Evolutionary conservation across 2,797 vertebrate species (phyloP), one percentile per base, ranked within the genome.

Genomic region (Poeciliopsis infans): DNA sequence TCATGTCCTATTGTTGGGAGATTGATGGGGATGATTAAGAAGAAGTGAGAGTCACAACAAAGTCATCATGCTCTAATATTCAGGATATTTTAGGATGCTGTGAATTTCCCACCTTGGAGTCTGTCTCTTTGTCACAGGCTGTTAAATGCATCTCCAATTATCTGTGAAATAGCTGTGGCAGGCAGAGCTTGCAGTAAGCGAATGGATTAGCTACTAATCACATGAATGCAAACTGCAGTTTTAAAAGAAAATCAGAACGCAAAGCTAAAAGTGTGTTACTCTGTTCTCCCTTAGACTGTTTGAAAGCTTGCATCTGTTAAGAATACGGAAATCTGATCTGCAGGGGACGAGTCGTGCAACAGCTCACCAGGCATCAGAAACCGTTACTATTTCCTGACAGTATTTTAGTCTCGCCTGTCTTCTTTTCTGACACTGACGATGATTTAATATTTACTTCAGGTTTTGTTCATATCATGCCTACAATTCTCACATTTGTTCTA

Each of bases 81-180:
- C 90, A 89, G 83, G 74, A 91, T 92, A 89, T 94, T 95, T 92
- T 93, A 83, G 94, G 94, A 93, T 91, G 92, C 80, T 76, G 78
- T 61, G 77, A 78, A 77, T 80, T 85, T 85, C 91, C 82, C 77
- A 86, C 80, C 69, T 85, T 85, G 88, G 87, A 90, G 80, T 87
- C 86, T 70, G 77, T 85, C 86, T 90, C 80, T 75, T 84, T 91
- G 92, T 94, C 92, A 94, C 88, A 90, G 89, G 80, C 88, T 90
- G 93, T 95, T 95, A 94, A 94, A 93, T 92, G 86, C 83, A 78
- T 81, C 83, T 89, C 85, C 85, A 93, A 88, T 85, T 94, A 91
- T 86, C 88, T 93, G 89, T 94, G 92, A 93, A 95, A 94, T 92
- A 68, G 89, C 76, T 85, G 78, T 88, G 89, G 90, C 88, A 89